phyloP scores from a whole-genome alignment of 2,113 vertebrate species.

The Phrynosoma blainvillii region DNA sequence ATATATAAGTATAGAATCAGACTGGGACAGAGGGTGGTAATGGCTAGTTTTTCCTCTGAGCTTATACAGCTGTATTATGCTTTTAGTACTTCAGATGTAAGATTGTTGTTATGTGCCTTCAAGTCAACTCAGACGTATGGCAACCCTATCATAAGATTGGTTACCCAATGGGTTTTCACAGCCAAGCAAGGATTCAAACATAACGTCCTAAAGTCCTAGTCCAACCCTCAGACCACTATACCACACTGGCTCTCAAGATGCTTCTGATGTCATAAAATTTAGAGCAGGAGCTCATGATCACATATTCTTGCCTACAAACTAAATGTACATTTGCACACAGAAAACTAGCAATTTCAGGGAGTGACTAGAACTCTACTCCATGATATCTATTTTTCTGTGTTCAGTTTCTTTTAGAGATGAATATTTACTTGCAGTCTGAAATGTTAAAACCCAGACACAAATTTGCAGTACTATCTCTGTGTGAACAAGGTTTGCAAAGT shows the following conservation, averaged over 20 bases:
- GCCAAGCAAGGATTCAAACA: too few relatives aligned
- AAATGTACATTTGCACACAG: neutral
- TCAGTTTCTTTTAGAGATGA: neutral
- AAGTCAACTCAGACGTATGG: too few relatives aligned
- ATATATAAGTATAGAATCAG: neutral
- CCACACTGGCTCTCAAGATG: too few relatives aligned
- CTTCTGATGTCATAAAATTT: too few relatives aligned
- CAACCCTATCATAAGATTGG: too few relatives aligned
- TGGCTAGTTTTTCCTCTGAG: neutral
- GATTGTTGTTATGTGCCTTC: too few relatives aligned
- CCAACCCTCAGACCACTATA: too few relatives aligned
- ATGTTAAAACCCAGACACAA: neutral
- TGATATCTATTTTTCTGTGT: neutral
- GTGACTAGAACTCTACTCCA: neutral
- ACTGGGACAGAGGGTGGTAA: rapidly evolving
- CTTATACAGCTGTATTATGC: neutral
- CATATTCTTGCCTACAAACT: neutral
- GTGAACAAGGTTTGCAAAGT: neutral
- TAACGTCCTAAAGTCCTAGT: too few relatives aligned
- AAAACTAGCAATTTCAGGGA: neutral
- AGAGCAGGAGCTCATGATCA: neutral
- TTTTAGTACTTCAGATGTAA: neutral
- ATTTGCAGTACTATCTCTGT: neutral
- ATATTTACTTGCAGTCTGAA: neutral
- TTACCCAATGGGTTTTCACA: too few relatives aligned